Base-by-base conservation (phyloP, 2,113 vertebrate species). In the Ceuthmochares aereus region DNA sequence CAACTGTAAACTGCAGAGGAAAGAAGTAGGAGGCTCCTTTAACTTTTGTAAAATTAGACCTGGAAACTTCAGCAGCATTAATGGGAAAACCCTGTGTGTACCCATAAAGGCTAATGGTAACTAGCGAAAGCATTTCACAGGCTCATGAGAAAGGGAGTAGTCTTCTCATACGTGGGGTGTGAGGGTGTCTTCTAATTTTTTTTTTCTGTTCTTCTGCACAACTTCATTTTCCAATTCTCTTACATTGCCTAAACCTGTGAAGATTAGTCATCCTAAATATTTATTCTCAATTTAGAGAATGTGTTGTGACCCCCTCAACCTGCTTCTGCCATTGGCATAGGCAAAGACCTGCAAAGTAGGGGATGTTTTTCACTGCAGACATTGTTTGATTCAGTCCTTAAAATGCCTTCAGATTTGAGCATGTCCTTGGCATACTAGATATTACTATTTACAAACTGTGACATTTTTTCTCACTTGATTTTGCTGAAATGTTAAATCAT, bases 51-150 rank as follows among this genome's bases (percentile, higher is more conserved):
- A 67, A 80, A 73, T 19, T 59, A 90, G 69, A 22, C 79, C 89
- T 52, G 92, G 93, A 95, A 95, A 96, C 29, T 93, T 72, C 12
- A 68, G 70, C 77, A 72, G 60, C 73, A 75, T 18, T 20, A 78
- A 76, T 59, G 77, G 89, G 70, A 90, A 94, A 87, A 49, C 43
- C 86, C 84, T 79, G 56, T 4, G 3, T 40, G 9, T 9, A 43
- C 10, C 60, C 45, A 16, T 6, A 4, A 56, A 3, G 64, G 72
- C 52, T 63, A 12, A 36, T 2, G 16, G 84, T 14, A 52, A 12
- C 42, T 7, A 32, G 12, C 5, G 34, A 15, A 30, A 84, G 47
- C 5, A 12, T 55, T 67, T 74, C 4, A 4, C 4, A 12, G 32
- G 64, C 30, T 77, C 1, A 1, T 14, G 59, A 34, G 72, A 29